Conservation (phyloP, 2,888 invertebrate genomes). For the Cenopis cana region DNA sequence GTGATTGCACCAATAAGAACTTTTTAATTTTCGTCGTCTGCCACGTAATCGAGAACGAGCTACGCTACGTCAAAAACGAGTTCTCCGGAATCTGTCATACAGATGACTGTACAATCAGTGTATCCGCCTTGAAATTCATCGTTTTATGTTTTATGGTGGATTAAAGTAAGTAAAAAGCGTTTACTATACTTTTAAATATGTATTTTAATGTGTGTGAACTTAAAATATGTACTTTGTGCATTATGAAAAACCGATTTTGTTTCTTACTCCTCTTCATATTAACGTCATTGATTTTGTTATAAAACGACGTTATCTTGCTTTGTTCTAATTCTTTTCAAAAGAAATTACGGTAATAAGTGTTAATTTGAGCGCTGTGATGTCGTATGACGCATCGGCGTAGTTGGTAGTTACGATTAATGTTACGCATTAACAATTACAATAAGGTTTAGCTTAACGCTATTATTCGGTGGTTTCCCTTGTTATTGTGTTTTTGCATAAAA, state of each 20-base stretch:
- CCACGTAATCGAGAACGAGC: slow-evolving; percentile 57
- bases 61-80: slow-evolving; percentile 63
- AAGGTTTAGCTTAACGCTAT: slow-evolving; percentile 47
- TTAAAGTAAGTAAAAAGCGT: slow-evolving; percentile 66
- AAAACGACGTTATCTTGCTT: slow-evolving; percentile 60
- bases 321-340: slow-evolving; percentile 46
- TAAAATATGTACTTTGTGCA: slow-evolving; percentile 45
- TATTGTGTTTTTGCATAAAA: slow-evolving; percentile 60
- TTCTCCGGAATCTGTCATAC: slow-evolving; percentile 71
- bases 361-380: slow-evolving; percentile 24
- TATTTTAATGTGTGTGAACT: slow-evolving; percentile 44
- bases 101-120: slow-evolving; percentile 80
- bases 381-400: slow-evolving; percentile 25
- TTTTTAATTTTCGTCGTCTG: background rate
- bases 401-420: slow-evolving; percentile 27
- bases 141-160: slow-evolving; percentile 61
- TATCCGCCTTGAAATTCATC: slow-evolving; percentile 73
- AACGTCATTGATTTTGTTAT: slow-evolving; percentile 79
- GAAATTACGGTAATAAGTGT: slow-evolving; percentile 36
- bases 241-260: slow-evolving; percentile 46
- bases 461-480: slow-evolving; percentile 54
- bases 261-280: slow-evolving; percentile 56
- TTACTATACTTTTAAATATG: slow-evolving; percentile 46
- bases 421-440: slow-evolving; percentile 42
- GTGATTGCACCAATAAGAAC: slow-evolving; percentile 11